Evolutionary conservation across 1,140 invertebrate species (phyloP).

Genomic region (Limonius californicus): DNA sequence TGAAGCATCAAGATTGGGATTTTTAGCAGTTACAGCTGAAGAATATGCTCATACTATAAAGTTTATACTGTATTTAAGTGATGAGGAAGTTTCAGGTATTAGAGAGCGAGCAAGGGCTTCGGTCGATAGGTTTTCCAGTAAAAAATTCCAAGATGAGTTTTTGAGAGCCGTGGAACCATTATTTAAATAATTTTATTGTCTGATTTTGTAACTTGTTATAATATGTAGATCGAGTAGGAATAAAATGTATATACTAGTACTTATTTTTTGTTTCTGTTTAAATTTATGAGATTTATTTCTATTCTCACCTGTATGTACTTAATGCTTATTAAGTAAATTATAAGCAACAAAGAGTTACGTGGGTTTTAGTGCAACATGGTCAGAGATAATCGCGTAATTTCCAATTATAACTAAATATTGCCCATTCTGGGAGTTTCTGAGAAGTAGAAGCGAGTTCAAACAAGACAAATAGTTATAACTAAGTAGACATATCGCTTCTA

Average conservation of each 20-base stretch:
- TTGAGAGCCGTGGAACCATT: slow-evolving; percentile 65
- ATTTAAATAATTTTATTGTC: slow-evolving; percentile 48
- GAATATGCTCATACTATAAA: slow-evolving; percentile 79
- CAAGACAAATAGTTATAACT: too few species aligned
- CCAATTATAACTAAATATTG: too few species aligned
- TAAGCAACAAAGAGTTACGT: too few species aligned
- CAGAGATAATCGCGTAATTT: too few species aligned
- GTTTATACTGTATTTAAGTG: slow-evolving; percentile 66
- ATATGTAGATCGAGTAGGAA: too few species aligned
- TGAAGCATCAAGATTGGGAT: slow-evolving; percentile 69
- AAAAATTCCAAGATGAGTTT: slow-evolving; percentile 72
- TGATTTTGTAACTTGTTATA: too few species aligned
- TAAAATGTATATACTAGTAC: not conserved
- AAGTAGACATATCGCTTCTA: too few species aligned
- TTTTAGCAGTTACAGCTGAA: slow-evolving; percentile 71
- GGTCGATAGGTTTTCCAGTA: slow-evolving; percentile 72
- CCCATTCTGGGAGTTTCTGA: too few species aligned
- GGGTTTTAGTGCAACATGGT: too few species aligned
- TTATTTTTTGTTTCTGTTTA: not conserved
- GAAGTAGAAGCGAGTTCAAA: too few species aligned
- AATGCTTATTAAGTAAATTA: too few species aligned
- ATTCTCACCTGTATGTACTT: too few species aligned
- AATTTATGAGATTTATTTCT: not conserved
- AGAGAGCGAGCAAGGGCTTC: slow-evolving; percentile 74
- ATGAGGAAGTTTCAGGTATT: slow-evolving; percentile 61